phyloP scores from a whole-genome alignment of 35 echinoderm and acorn worm genomes.

The Lytechinus pictus region DNA sequence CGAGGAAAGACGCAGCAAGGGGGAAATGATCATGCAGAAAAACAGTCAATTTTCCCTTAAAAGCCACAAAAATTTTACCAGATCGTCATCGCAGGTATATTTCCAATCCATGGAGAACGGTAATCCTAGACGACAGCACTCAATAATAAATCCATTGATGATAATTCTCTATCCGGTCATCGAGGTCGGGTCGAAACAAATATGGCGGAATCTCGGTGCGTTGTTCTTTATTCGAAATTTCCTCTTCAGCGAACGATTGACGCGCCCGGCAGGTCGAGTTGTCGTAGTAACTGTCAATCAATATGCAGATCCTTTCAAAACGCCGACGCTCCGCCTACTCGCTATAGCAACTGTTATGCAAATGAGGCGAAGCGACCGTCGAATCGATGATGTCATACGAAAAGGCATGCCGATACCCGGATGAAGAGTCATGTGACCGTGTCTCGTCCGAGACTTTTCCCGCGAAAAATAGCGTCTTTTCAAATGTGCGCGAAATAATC shows the following conservation, averaged over 20 bases:
- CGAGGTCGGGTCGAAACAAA: conserved; percentile 71
- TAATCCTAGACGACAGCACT: conserved; percentile 55
- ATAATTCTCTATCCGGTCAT: conserved; percentile 54
- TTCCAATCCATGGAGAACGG: conserved; percentile 44
- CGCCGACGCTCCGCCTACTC: conserved; percentile 47
- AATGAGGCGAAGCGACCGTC: conserved; percentile 39
- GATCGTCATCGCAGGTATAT: conserved; percentile 27
- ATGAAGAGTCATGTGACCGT: conserved; percentile 51
- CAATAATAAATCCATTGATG: conserved; percentile 48
- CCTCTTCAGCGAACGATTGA: conserved; percentile 60
- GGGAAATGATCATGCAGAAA: conserved; percentile 43
- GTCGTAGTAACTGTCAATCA: conserved; percentile 73
- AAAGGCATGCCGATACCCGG: conserved; percentile 53
- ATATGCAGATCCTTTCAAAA: conserved; percentile 51
- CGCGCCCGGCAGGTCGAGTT: conserved; percentile 59
- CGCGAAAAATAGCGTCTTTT: conserved; percentile 56
- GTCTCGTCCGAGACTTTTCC: conserved; percentile 37
- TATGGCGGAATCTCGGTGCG: conserved; percentile 70
- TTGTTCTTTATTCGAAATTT: conserved; percentile 74
- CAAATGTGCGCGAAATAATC: conserved; percentile 38
- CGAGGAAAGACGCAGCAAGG: not conserved
- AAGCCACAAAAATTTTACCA: conserved; percentile 23
- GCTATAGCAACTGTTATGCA: conserved; percentile 58
- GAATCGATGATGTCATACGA: conserved; percentile 67
- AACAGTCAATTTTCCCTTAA: not conserved